phyloP scores from a whole-genome alignment of 1,140 invertebrate species.

The Meloidogyne floridensis region DNA sequence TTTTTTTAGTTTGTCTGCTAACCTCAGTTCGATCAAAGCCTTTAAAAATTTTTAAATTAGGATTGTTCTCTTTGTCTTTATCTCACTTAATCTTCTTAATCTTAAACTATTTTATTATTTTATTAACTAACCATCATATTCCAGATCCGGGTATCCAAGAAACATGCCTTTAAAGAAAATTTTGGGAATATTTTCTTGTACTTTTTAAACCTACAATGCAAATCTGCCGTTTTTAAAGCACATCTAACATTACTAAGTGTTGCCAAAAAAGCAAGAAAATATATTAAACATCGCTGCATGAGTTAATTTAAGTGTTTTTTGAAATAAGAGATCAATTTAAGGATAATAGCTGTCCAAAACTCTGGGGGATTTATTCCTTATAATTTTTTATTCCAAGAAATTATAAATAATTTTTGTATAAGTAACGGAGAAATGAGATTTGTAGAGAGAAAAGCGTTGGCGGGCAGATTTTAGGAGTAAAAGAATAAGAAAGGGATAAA shows the following conservation, averaged over 20 bases:
- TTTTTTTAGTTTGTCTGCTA: not conserved
- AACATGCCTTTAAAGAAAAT: conserved; percentile 69
- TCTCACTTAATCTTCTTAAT: not conserved
- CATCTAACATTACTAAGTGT: not conserved
- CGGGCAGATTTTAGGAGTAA: not conserved
- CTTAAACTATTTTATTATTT: not conserved
- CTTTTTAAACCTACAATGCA: conserved; percentile 28
- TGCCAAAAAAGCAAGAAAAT: conserved; percentile 5
- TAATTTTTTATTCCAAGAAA: not conserved
- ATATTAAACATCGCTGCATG: not conserved
- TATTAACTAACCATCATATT: conserved; percentile 58
- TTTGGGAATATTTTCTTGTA: not conserved
- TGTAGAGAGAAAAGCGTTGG: not conserved
- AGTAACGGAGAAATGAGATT: not conserved
- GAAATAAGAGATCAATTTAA: not conserved
- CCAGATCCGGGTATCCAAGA: conserved; percentile 64
- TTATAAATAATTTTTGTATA: not conserved
- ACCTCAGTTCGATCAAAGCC: conserved; percentile 62
- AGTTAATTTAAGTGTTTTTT: not conserved
- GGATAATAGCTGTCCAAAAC: not conserved
- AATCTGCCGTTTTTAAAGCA: conserved; percentile 33
- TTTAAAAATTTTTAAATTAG: not conserved
- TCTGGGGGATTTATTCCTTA: too few relatives aligned
- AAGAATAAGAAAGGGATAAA: not conserved
- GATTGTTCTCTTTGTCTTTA: too few relatives aligned